Percentiles rank a stretch among this genome's conserved stretches.
Evolutionary conservation across 1,140 invertebrate genomes (phyloP).

Genomic region (Thaumetopoea pityocampa): DNA sequence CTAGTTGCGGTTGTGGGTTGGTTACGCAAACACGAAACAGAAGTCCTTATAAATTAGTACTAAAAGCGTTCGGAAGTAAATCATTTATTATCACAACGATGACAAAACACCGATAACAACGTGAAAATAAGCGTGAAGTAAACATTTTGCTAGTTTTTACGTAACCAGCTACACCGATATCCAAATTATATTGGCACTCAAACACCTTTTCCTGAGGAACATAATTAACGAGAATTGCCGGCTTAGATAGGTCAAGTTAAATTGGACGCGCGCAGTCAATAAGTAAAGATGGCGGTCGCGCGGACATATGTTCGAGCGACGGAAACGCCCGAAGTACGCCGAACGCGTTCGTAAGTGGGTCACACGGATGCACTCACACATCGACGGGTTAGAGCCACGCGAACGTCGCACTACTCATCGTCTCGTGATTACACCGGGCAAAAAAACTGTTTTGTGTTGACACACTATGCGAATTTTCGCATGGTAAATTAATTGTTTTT

Average conservation of each 20-base stretch:
- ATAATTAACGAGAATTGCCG: constrained; percentile 1
- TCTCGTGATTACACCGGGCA: constrained; percentile 29
- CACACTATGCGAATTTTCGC: constrained; percentile 50
- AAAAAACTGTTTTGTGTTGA: constrained; percentile 44
- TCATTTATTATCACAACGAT: constrained; percentile 21
- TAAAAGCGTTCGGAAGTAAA: constrained; percentile 23
- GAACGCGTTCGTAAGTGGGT: constrained; percentile 28
- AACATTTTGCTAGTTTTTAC: constrained; percentile 26
- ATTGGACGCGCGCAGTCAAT: constrained; percentile 28
- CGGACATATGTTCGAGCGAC: constrained; percentile 39
- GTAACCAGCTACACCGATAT: constrained; percentile 16
- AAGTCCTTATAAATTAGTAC: too few species aligned
- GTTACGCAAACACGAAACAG: too few species aligned
- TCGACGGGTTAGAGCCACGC: constrained; percentile 16
- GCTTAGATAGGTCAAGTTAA: constrained; percentile 38
- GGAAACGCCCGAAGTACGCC: constrained; percentile 47
- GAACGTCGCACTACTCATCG: constrained; percentile 26
- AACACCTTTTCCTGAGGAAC: too few species aligned
- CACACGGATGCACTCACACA: constrained; percentile 56
- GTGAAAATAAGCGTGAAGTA: constrained; percentile 20
- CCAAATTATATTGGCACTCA: constrained; percentile 20
- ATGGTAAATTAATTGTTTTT: too few species aligned
- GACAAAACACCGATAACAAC: constrained; percentile 23
- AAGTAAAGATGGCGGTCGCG: constrained; percentile 40
- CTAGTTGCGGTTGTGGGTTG: too few species aligned